Percentiles rank a stretch among this genome's conserved stretches.
phyloP scores from a whole-genome alignment of 2,113 vertebrate species.

The Pipra filicauda region DNA sequence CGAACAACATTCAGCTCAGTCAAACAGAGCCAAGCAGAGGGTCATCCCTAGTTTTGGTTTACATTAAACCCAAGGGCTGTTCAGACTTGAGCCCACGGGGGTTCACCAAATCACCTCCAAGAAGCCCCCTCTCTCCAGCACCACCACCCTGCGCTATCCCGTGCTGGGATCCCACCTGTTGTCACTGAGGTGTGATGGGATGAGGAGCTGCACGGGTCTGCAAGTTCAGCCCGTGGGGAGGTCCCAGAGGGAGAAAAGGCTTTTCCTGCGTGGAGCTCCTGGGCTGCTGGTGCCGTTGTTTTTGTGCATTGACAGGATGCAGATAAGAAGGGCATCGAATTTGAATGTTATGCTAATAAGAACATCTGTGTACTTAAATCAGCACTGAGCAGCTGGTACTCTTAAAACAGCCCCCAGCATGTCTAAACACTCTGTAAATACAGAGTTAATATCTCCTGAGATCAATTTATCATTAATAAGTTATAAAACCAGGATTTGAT shows the following conservation, averaged over 20 bases:
- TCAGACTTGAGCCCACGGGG: accelerated
- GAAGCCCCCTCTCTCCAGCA: not conserved
- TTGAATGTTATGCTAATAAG: constrained; percentile 54
- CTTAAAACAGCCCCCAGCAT: constrained; percentile 52
- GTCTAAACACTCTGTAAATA: constrained; percentile 62
- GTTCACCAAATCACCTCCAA: accelerated
- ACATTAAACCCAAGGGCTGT: accelerated
- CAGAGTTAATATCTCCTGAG: constrained; percentile 61
- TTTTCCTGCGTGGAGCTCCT: not conserved
- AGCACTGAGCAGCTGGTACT: constrained; percentile 51
- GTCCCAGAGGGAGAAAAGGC: not conserved
- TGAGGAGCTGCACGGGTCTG: accelerated
- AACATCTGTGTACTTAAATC: constrained; percentile 61
- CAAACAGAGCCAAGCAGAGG: not conserved
- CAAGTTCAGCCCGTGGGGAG: not conserved
- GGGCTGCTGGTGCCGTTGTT: not conserved
- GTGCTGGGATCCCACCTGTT: accelerated
- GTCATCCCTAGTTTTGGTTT: accelerated
- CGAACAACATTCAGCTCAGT: accelerated
- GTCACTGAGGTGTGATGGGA: accelerated
- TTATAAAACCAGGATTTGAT: constrained; percentile 26
- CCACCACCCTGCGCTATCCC: not conserved
- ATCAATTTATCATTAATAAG: constrained; percentile 63
- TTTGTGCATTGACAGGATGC: not conserved
- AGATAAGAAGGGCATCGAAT: constrained; percentile 15